Conservation (phyloP, 2,113 vertebrate species). For the Myotis yumanensis region DNA sequence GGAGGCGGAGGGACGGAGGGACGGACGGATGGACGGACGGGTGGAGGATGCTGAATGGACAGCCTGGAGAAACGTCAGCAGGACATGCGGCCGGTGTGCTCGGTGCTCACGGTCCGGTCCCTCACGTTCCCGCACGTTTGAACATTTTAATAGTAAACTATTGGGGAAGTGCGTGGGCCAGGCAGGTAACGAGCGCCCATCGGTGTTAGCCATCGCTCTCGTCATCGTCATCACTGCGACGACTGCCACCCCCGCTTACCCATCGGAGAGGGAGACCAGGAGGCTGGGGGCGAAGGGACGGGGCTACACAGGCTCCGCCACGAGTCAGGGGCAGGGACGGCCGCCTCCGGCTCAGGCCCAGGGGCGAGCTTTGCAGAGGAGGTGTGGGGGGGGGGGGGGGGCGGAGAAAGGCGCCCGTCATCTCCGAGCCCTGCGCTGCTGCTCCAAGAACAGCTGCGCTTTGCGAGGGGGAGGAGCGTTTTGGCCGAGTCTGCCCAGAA, state of each 20-base stretch:
- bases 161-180: neutral
- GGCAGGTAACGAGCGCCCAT: accelerated
- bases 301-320: neutral
- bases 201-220: accelerated
- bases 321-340: too few relatives aligned
- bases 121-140: neutral
- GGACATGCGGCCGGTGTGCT: too few relatives aligned
- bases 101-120: neutral
- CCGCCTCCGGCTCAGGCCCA: too few relatives aligned
- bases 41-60: too few relatives aligned
- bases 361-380: neutral
- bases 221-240: accelerated
- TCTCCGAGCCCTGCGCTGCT: accelerated
- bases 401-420: accelerated
- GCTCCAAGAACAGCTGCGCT: neutral
- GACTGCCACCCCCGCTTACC: accelerated
- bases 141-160: neutral
- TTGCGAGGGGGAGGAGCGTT: neutral
- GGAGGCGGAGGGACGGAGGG: accelerated
- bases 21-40: neutral
- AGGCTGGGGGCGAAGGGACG: neutral
- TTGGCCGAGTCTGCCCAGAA: neutral
- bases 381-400: accelerated
- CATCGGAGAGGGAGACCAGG: accelerated
- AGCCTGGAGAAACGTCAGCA: neutral